Evolutionary conservation across 2,797 vertebrate species (phyloP).

Genomic region (Thunnus albacares): DNA sequence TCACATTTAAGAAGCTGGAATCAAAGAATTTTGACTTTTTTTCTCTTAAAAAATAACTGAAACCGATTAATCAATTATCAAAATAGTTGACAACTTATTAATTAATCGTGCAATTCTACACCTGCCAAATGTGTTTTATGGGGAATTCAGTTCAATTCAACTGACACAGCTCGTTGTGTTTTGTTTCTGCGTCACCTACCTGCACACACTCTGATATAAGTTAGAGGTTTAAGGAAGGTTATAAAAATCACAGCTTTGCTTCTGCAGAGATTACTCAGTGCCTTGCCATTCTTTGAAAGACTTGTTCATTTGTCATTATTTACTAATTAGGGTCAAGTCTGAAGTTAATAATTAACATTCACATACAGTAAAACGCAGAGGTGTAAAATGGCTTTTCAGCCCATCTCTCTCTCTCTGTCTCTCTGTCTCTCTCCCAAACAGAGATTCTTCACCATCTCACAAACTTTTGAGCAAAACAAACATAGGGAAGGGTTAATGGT

Average conservation of each 20-base stretch:
- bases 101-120: too few species aligned
- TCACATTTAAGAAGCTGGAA: too few species aligned
- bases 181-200: conserved; percentile 7
- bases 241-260: neutral
- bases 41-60: too few species aligned
- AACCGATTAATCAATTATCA: too few species aligned
- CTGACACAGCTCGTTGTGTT: neutral
- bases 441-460: neutral
- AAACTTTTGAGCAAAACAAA: neutral
- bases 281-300: neutral
- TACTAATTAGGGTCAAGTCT: neutral
- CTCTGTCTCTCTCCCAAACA: neutral
- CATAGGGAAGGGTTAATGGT: neutral
- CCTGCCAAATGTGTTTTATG: neutral
- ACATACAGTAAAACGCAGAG: neutral
- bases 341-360: neutral
- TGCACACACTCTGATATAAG: neutral
- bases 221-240: conserved; percentile 9
- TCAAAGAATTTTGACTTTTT: too few species aligned
- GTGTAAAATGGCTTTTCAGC: neutral
- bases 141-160: neutral
- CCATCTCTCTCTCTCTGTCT: neutral
- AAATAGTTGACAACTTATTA: too few species aligned
- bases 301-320: neutral
- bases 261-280: neutral